Conservation (phyloP, 1,140 invertebrate species). For the Marisa cornuarietis region DNA sequence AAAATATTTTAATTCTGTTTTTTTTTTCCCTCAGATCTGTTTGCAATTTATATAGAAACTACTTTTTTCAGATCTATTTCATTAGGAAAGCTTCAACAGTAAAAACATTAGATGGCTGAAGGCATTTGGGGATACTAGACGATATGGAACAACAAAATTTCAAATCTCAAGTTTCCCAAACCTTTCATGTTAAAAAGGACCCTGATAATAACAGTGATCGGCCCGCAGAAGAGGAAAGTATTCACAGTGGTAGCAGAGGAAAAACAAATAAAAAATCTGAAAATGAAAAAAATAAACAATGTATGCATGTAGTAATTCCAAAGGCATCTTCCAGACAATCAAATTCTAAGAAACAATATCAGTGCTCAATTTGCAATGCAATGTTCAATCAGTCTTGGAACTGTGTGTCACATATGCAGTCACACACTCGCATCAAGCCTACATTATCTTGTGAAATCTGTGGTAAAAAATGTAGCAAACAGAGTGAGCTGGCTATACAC, state of each 20-base stretch:
- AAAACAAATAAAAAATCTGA: background rate
- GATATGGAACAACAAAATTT: too few species aligned
- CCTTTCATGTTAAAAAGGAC: too few species aligned
- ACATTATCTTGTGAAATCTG: background rate
- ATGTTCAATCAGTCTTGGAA: constrained; percentile 10
- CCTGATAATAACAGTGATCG: too few species aligned
- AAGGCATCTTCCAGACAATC: background rate
- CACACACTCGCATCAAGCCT: background rate
- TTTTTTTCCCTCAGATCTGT: too few species aligned
- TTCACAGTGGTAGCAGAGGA: background rate
- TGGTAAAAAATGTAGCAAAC: constrained; percentile 16
- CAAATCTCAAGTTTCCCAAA: too few species aligned
- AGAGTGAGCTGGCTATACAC: constrained; percentile 21
- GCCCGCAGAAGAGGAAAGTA: background rate
- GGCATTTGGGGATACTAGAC: too few species aligned
- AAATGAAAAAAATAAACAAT: background rate
- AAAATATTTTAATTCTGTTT: too few species aligned
- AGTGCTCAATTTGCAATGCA: background rate
- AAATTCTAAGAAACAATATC: constrained; percentile 1
- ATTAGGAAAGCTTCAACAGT: too few species aligned
- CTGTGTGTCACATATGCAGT: constrained; percentile 19
- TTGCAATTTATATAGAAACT: too few species aligned
- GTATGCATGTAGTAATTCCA: background rate
- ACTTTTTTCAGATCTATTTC: too few species aligned
- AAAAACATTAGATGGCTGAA: too few species aligned